Conservation (phyloP, 1,140 invertebrate species). For the Sipha flava region DNA sequence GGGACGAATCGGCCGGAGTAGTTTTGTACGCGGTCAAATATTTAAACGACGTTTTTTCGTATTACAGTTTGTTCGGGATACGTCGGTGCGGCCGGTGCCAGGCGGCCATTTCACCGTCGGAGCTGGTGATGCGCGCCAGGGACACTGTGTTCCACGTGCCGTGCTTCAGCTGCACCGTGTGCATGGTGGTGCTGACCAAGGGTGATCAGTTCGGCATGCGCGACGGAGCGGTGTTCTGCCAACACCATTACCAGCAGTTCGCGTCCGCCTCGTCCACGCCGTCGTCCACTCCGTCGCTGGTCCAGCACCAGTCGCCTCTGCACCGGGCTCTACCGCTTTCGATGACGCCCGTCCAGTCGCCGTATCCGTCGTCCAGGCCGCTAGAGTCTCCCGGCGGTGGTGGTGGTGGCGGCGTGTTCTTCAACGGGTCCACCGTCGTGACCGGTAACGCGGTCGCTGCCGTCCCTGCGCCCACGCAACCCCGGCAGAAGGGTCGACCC, state of each 20-base stretch:
- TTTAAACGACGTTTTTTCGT: constrained; percentile 38
- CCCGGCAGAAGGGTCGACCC: constrained; percentile 81
- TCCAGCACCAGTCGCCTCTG: constrained; percentile 45
- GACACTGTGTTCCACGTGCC: constrained; percentile 89
- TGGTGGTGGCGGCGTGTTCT: background rate
- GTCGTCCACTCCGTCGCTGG: constrained; percentile 41
- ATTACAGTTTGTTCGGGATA: constrained; percentile 69
- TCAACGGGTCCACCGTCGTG: background rate
- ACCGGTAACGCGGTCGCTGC: constrained; percentile 42
- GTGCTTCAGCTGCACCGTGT: constrained; percentile 91
- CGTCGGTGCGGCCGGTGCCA: constrained; percentile 81
- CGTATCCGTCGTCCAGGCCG: constrained; percentile 38
- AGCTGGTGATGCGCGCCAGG: constrained; percentile 89
- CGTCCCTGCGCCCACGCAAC: constrained; percentile 53
- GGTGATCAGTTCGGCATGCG: constrained; percentile 91
- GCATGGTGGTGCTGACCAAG: constrained; percentile 70
- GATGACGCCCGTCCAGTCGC: constrained; percentile 32
- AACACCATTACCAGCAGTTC: constrained; percentile 61
- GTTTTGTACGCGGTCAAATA: too few species aligned
- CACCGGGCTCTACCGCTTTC: constrained; percentile 44
- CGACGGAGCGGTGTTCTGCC: constrained; percentile 71
- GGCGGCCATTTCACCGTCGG: constrained; percentile 79
- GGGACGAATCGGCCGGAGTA: too few species aligned
- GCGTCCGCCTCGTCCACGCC: constrained; percentile 45
- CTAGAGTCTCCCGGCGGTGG: background rate